phyloP scores from a whole-genome alignment of 2,888 invertebrate species.

The Cosmorhoe ocellata region DNA sequence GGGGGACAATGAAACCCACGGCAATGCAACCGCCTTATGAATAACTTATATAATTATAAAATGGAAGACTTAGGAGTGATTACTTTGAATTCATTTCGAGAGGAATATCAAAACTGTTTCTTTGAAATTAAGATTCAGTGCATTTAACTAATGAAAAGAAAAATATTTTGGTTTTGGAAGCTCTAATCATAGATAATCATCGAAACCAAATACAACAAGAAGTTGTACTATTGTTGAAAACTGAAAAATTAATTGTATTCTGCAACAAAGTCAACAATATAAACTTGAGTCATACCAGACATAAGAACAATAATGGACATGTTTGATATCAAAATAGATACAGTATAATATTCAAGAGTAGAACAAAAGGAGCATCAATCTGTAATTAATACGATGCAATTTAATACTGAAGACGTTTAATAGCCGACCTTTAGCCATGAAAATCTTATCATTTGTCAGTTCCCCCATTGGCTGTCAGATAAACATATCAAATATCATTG shows the following conservation, averaged over 20 bases:
- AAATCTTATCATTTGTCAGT: conserved; percentile 76
- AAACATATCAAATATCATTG: conserved; percentile 77
- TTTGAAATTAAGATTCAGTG: no score
- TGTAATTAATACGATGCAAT: conserved; percentile 53
- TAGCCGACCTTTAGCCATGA: conserved; percentile 58
- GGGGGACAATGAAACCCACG: conserved; percentile 41
- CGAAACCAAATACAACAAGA: no score
- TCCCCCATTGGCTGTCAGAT: conserved; percentile 60
- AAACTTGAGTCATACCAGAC: background rate
- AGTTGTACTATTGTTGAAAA: no score
- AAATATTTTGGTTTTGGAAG: no score
- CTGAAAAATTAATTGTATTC: no score
- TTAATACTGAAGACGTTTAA: conserved; percentile 62
- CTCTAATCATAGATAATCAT: no score
- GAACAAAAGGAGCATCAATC: conserved; percentile 29
- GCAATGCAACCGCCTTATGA: conserved; percentile 34
- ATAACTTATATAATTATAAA: conserved; percentile 31
- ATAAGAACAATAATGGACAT: no score
- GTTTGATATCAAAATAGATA: no score
- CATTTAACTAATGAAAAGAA: no score
- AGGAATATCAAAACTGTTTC: conserved; percentile 9
- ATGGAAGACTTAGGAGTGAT: conserved; percentile 23
- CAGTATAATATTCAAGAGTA: background rate
- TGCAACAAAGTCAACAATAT: no score
- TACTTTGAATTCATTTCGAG: conserved; percentile 19